Percentiles rank a stretch among this genome's conserved stretches.
phyloP scores from a whole-genome alignment of 2,888 invertebrate species.

The Acanthopleura granulata region DNA sequence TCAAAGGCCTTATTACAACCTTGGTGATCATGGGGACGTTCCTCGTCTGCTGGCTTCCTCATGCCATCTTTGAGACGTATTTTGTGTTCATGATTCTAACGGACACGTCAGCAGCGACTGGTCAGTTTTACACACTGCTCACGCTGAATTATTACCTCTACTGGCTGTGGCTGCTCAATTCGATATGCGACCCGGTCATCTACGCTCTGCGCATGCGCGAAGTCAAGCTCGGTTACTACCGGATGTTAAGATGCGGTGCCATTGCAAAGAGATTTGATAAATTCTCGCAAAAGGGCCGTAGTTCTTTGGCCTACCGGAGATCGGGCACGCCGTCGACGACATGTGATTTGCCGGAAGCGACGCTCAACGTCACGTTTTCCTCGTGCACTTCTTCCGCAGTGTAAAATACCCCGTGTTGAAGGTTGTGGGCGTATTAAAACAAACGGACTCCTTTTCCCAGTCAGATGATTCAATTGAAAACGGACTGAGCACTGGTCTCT shows the following conservation, averaged over 20 bases:
- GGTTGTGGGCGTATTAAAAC: too few species aligned
- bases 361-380: too few species aligned
- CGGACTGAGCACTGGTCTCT: too few species aligned
- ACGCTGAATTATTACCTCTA: slow-evolving; percentile 45
- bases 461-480: too few species aligned
- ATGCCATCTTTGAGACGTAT: slow-evolving; percentile 42
- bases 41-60: slow-evolving; percentile 54
- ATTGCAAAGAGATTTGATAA: background rate
- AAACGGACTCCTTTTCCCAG: too few species aligned
- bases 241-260: slow-evolving; percentile 20
- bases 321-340: background rate
- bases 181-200: slow-evolving; percentile 51
- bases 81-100: background rate
- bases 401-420: too few species aligned
- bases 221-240: slow-evolving; percentile 45
- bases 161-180: slow-evolving; percentile 44
- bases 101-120: background rate
- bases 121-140: slow-evolving; percentile 13
- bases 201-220: slow-evolving; percentile 51
- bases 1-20: slow-evolving; percentile 54
- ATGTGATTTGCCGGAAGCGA: background rate
- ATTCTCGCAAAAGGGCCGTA: background rate
- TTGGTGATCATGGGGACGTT: slow-evolving; percentile 56
- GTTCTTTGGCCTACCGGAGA: background rate
- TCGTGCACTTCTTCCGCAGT: too few species aligned